Evolutionary conservation across 2,888 invertebrate species (phyloP).

Genomic region (Polyploca ridens): DNA sequence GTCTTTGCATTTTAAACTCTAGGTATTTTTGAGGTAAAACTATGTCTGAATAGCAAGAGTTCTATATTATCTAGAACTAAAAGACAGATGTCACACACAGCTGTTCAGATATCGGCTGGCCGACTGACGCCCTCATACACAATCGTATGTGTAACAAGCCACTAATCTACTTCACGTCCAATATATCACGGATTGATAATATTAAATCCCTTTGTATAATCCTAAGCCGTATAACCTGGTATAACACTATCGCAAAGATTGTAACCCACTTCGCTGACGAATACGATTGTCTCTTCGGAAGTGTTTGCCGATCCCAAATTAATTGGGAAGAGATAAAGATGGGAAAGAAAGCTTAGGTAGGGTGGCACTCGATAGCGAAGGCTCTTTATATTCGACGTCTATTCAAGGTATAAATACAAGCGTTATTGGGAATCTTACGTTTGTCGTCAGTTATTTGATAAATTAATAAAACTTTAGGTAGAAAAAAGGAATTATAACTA

Average conservation of each 20-base stretch:
- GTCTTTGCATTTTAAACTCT: too few species aligned
- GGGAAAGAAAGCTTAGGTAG: slow-evolving; percentile 31
- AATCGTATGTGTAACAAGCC: slow-evolving; percentile 8
- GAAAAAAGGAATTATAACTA: neutral
- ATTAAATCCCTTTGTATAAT: slow-evolving; percentile 4
- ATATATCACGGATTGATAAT: slow-evolving; percentile 8
- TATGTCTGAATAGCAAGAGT: neutral
- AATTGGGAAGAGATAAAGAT: slow-evolving; percentile 32
- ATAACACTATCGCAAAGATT: neutral
- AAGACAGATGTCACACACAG: slow-evolving; percentile 2
- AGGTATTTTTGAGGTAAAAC: too few species aligned
- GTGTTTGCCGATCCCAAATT: slow-evolving; percentile 25
- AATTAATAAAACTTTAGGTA: neutral
- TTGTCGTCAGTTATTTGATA: neutral
- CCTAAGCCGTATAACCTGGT: neutral
- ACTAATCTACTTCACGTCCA: slow-evolving; percentile 7
- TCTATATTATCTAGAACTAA: neutral
- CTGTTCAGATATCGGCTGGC: neutral
- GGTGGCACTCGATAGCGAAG: neutral
- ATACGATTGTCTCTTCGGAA: slow-evolving; percentile 5
- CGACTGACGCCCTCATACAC: neutral
- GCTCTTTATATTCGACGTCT: neutral
- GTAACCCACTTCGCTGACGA: slow-evolving; percentile 8
- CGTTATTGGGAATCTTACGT: neutral
- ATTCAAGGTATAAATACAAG: neutral